A percentile compares a stretch with the other conserved stretches of the same genome.
phyloP scores from a whole-genome alignment of 2,888 invertebrate species.

The Aspidiotus rigidus region DNA sequence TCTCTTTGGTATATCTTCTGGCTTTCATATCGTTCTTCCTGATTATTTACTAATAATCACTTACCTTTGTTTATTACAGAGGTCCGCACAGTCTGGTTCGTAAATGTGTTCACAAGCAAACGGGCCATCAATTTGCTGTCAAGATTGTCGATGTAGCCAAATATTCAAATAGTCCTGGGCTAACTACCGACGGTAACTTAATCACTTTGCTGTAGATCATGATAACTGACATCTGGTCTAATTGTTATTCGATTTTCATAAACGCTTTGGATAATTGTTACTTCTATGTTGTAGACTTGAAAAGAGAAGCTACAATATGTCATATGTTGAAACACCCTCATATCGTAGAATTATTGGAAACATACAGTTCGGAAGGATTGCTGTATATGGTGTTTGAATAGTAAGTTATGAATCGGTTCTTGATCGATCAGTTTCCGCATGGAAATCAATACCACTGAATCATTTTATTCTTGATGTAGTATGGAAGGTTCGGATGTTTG shows the following conservation, averaged over 20 bases:
- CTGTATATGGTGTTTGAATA: conserved; percentile 99
- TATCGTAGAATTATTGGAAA: conserved; percentile 94
- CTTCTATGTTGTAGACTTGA: conserved; percentile 66
- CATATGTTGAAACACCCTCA: conserved; percentile 98
- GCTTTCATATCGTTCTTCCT: no score
- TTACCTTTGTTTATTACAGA: conserved; percentile 46
- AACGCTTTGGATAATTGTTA: background rate
- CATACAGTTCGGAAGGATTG: conserved; percentile 97
- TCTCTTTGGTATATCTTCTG: no score
- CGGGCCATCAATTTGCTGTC: conserved; percentile 91
- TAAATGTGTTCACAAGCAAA: conserved; percentile 88
- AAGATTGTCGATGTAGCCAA: conserved; percentile 97
- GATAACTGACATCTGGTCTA: background rate
- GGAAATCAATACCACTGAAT: background rate
- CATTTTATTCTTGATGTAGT: conserved; percentile 47
- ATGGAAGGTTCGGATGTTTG: conserved; percentile 98
- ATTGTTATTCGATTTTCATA: background rate
- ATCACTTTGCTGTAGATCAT: conserved; percentile 32
- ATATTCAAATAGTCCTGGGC: conserved; percentile 91
- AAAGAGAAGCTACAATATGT: conserved; percentile 96
- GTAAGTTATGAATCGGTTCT: conserved; percentile 56
- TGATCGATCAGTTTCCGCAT: background rate
- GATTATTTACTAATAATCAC: no score
- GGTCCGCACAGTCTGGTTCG: conserved; percentile 95
- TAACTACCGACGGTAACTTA: conserved; percentile 79